Conservation (phyloP, 2,888 invertebrate species). For the Agrenia bidenticulata region DNA sequence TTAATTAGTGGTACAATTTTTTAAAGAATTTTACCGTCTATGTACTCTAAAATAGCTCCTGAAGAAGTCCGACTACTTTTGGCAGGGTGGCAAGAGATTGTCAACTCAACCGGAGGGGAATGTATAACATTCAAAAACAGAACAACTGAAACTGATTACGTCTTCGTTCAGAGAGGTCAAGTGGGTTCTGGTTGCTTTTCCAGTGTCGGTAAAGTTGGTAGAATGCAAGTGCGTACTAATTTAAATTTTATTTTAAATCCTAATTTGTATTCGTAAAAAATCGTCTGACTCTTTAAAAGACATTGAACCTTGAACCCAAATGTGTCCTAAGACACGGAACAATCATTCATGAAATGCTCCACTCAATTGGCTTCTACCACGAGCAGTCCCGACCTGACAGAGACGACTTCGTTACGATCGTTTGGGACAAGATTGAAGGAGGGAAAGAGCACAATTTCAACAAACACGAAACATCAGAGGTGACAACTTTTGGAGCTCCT, state of each 20-base stretch:
- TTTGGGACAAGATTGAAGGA: constrained; percentile 54
- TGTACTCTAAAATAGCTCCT: too few relatives aligned
- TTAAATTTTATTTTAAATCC: background rate
- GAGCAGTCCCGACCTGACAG: constrained; percentile 57
- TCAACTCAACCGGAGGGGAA: constrained; percentile 55
- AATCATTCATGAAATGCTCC: constrained; percentile 58
- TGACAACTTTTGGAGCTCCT: constrained; percentile 66
- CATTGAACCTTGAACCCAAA: constrained; percentile 60
- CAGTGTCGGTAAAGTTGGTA: constrained; percentile 58
- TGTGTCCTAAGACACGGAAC: constrained; percentile 36
- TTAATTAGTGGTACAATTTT: too few relatives aligned
- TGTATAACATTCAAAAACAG: constrained; percentile 57
- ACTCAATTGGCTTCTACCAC: constrained; percentile 57
- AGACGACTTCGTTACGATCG: constrained; percentile 56
- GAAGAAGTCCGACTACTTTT: constrained; percentile 55
- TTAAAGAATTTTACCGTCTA: too few relatives aligned
- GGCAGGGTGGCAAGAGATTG: constrained; percentile 58
- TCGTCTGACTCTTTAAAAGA: constrained; percentile 54
- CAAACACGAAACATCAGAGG: constrained; percentile 66
- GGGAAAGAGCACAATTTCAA: constrained; percentile 64
- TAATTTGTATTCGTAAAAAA: too few relatives aligned
- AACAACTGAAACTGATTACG: constrained; percentile 36
- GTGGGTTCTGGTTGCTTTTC: constrained; percentile 58
- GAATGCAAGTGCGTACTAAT: constrained; percentile 54
- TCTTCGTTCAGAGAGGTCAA: constrained; percentile 35